Conservation (phyloP, 2,888 invertebrate species). For the Lithosia quadra region DNA sequence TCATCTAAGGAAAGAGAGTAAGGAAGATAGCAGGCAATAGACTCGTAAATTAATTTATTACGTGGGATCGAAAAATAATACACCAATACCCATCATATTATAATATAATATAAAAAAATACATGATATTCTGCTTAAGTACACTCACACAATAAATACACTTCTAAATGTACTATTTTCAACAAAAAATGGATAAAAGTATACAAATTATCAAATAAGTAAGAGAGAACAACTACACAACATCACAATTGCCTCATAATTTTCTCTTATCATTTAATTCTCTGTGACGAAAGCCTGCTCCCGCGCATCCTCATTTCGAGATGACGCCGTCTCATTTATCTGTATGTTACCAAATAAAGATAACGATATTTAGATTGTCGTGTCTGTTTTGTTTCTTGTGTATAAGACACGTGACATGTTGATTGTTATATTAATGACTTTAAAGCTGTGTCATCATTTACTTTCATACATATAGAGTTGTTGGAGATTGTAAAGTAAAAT, state of each 20-base stretch:
- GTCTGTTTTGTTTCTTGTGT: conserved; percentile 29
- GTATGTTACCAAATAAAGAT: conserved; percentile 37
- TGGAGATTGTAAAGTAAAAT: too few species aligned
- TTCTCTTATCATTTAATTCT: conserved; percentile 40
- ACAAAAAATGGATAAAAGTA: background rate
- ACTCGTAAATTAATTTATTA: too few species aligned
- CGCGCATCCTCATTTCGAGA: conserved; percentile 43
- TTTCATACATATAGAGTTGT: background rate
- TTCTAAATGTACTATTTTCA: background rate
- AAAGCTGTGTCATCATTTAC: background rate
- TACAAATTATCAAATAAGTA: background rate
- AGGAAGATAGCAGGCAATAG: too few species aligned
- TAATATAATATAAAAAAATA: too few species aligned
- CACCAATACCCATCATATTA: too few species aligned
- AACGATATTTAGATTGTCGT: conserved; percentile 35
- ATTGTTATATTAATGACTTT: background rate
- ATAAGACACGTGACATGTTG: background rate
- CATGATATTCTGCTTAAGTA: too few species aligned
- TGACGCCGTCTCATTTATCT: conserved; percentile 41
- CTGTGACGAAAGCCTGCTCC: conserved; percentile 36
- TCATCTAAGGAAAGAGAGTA: too few species aligned
- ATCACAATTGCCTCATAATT: conserved; percentile 17
- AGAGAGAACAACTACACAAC: background rate
- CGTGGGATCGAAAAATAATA: too few species aligned
- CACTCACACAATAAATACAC: too few species aligned